These are phyloP conservation scores for Bombus waltoni DNA, from an alignment of 1,140 invertebrate genomes.

Conservation along the genomic window DNA sequence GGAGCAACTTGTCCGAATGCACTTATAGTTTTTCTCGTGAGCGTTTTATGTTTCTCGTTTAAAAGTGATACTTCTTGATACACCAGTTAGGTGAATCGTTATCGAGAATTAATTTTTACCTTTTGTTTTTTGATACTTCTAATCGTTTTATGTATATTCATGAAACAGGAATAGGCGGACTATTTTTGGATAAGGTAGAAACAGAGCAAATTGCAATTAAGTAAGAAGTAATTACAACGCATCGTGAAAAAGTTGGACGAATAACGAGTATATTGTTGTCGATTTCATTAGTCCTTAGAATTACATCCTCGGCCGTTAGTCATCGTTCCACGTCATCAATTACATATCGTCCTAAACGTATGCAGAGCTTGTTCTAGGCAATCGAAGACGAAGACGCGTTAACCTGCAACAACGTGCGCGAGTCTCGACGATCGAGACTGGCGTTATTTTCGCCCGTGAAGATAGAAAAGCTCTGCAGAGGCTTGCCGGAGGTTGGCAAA, in stretches of 20 bases:
- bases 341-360: not conserved
- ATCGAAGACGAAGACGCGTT: not conserved
- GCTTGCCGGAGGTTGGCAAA: not conserved
- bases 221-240: too few species aligned
- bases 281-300: not conserved
- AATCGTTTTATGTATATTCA: not conserved
- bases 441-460: not conserved
- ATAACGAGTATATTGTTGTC: too few species aligned
- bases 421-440: not conserved
- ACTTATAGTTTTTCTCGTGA: not conserved
- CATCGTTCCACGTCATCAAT: not conserved
- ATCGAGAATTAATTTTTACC: not conserved
- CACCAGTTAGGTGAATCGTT: not conserved
- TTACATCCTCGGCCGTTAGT: not conserved
- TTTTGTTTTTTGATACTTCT: not conserved
- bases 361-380: not conserved
- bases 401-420: not conserved
- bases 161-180: not conserved
- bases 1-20: slow-evolving; percentile 18
- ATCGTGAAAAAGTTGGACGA: too few species aligned
- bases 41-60: not conserved
- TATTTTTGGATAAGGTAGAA: not conserved
- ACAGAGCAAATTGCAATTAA: not conserved
- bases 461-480: not conserved
- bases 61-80: not conserved